These are phyloP conservation scores for Eupithecia tripunctaria DNA, from an alignment of 2,888 invertebrate genomes.

Conservation along the genomic window DNA sequence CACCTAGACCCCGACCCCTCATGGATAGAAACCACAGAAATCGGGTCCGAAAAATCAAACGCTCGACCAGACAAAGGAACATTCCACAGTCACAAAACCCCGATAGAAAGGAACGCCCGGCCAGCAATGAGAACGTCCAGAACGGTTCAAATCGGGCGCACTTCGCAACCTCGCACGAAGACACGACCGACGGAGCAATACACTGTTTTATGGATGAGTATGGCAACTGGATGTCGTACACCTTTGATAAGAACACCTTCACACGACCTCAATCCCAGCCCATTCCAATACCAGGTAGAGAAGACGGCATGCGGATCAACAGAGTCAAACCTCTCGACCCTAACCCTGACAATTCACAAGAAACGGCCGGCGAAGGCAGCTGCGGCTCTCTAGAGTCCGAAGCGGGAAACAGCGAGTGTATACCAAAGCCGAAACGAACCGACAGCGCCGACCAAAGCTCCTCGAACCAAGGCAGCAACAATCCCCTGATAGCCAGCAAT, in stretches of 20 bases:
- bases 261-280: slow-evolving; percentile 78
- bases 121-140: slow-evolving; percentile 57
- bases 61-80: slow-evolving; percentile 81
- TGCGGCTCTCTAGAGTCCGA: slow-evolving; percentile 80
- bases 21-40: slow-evolving; percentile 81
- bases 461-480: slow-evolving; percentile 82
- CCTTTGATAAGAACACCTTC: slow-evolving; percentile 91
- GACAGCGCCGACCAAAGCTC: slow-evolving; percentile 79
- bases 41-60: slow-evolving; percentile 83
- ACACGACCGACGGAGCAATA: slow-evolving; percentile 92
- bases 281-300: slow-evolving; percentile 68
- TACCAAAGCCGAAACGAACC: slow-evolving; percentile 69
- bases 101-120: slow-evolving; percentile 68
- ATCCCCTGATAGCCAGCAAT: slow-evolving; percentile 76
- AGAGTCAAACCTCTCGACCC: slow-evolving; percentile 66
- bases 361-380: slow-evolving; percentile 77
- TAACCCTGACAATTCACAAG: slow-evolving; percentile 67
- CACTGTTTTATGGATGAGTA: slow-evolving; percentile 94
- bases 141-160: slow-evolving; percentile 80
- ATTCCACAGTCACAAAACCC: slow-evolving; percentile 66
- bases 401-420: slow-evolving; percentile 70
- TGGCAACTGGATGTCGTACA: slow-evolving; percentile 92
- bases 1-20: slow-evolving; percentile 70
- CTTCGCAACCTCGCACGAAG: slow-evolving; percentile 91
- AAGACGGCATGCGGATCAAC: slow-evolving; percentile 60